Base-by-base conservation (phyloP, 30 jellyfish, hydroid and myxozoan species). In the Cassiopea andromeda region DNA sequence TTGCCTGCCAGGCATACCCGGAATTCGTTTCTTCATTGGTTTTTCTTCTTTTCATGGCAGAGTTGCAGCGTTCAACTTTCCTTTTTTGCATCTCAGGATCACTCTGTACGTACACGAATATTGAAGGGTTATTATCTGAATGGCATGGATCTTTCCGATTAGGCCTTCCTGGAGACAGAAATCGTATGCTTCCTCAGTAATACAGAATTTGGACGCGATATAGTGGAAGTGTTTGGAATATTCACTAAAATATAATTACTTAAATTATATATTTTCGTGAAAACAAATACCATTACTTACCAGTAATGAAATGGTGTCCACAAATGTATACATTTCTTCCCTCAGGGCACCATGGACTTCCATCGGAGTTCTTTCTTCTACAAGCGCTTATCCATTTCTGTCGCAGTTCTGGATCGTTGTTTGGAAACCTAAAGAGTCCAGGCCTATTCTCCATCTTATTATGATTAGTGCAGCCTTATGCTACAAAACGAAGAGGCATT, bases 101-200 rank as follows among this genome's bases (percentile, higher is more conserved):
- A 14, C 15, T 17, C 12, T 47, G 18, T 49, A 10, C 38, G 81
- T 13, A 49, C 50, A 27, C 50, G 38, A 72, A 72, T 47, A 72
- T 17, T 72, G 81, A 72, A 13, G 81, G 81, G 15, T 14, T 49
- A 27, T 72, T 14, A 54, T 72, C 81, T 17, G 81, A 54, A 72
- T 72, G 81, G 38, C 60, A 14, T 72, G 81, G 50, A 72, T 72
- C 81, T 49, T 27, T 72, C 38, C 38, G 38, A 27, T 17, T 10
- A 27, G 81, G 81, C 10, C 15, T 27, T 49, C 81, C 81, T 72
- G 50, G 50, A 27, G 64, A 54, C 7, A 54, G 64, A 3, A 10
- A 54, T 3, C 64, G 64, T 6, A 10, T 3, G 64, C 64, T 54
- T 10, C 64, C 12, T 6, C 64, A 10, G 64, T 3, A 54, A 54